Evolutionary conservation across 2,888 invertebrate species (phyloP).

Genomic region (Cryptops parisi): DNA sequence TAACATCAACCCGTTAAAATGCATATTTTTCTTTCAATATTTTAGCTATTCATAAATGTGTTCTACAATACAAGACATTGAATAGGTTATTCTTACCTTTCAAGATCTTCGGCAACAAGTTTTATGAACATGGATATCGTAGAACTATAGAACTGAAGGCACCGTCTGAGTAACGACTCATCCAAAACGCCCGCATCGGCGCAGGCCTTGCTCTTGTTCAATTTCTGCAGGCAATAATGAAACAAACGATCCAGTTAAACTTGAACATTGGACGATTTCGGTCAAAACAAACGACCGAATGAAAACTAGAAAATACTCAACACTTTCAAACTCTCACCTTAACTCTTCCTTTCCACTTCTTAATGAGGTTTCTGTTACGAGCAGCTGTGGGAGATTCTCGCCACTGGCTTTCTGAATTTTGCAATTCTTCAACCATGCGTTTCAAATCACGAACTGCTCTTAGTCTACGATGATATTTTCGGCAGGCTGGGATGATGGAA

Average conservation of each 20-base stretch:
- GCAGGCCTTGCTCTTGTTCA: slow-evolving; percentile 69
- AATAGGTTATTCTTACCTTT: slow-evolving; percentile 3
- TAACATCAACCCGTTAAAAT: too few relatives aligned
- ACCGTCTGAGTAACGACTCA: slow-evolving; percentile 60
- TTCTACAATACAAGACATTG: too few relatives aligned
- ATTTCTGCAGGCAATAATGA: slow-evolving; percentile 27
- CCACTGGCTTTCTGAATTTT: slow-evolving; percentile 69
- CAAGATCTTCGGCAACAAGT: slow-evolving; percentile 29
- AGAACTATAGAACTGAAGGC: slow-evolving; percentile 72
- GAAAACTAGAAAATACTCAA: too few relatives aligned
- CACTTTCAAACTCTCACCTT: slow-evolving; percentile 35
- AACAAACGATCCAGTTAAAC: not conserved
- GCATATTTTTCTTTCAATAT: too few relatives aligned
- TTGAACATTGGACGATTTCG: not conserved
- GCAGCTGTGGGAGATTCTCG: slow-evolving; percentile 55
- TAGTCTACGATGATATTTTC: slow-evolving; percentile 61
- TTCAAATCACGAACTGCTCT: slow-evolving; percentile 70
- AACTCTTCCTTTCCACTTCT: slow-evolving; percentile 74
- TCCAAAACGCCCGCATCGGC: slow-evolving; percentile 82
- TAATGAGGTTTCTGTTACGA: slow-evolving; percentile 66
- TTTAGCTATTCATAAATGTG: too few relatives aligned
- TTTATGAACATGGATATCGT: slow-evolving; percentile 58
- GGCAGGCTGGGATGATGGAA: slow-evolving; percentile 72
- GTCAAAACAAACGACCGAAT: not conserved
- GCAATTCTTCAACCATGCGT: slow-evolving; percentile 65